Conservation (phyloP, 2,888 invertebrate species). For the Dynastes maya region DNA sequence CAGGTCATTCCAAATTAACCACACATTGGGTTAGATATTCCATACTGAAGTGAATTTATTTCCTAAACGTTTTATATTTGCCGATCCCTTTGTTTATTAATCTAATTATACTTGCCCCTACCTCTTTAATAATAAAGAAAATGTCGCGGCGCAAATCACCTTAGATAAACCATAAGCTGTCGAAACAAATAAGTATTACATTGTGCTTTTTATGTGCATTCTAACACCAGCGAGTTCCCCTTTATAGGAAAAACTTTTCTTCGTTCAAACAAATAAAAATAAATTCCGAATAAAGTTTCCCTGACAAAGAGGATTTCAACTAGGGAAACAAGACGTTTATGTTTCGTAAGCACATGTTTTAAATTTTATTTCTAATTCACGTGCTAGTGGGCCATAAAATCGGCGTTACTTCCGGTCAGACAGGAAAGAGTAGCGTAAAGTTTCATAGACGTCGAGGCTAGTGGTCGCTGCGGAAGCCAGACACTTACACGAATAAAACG, state of each 20-base stretch:
- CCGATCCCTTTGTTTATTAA: too few species aligned
- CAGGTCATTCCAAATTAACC: too few species aligned
- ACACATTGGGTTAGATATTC: too few species aligned
- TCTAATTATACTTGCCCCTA: too few species aligned
- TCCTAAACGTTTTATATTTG: too few species aligned
- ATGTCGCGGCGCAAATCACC: too few species aligned
- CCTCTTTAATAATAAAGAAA: too few species aligned
- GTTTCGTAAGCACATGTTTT: slow-evolving; percentile 21
- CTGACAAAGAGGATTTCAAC: slow-evolving; percentile 19
- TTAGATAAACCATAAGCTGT: neutral
- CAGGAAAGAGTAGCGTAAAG: slow-evolving; percentile 18
- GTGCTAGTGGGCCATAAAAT: slow-evolving; percentile 25
- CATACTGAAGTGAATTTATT: too few species aligned
- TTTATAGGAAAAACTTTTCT: slow-evolving; percentile 10
- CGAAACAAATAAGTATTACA: neutral
- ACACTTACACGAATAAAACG: slow-evolving; percentile 10
- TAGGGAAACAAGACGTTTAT: slow-evolving; percentile 23
- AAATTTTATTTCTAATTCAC: slow-evolving; percentile 30
- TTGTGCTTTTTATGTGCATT: slow-evolving; percentile 2
- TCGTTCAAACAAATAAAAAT: neutral
- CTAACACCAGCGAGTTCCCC: neutral
- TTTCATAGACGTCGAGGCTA: neutral
- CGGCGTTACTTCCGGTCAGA: slow-evolving; percentile 13
- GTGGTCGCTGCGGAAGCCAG: neutral
- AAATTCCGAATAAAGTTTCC: slow-evolving; percentile 11